phyloP scores from a whole-genome alignment of 2,797 vertebrate genomes.

The Heterohyrax brucei region DNA sequence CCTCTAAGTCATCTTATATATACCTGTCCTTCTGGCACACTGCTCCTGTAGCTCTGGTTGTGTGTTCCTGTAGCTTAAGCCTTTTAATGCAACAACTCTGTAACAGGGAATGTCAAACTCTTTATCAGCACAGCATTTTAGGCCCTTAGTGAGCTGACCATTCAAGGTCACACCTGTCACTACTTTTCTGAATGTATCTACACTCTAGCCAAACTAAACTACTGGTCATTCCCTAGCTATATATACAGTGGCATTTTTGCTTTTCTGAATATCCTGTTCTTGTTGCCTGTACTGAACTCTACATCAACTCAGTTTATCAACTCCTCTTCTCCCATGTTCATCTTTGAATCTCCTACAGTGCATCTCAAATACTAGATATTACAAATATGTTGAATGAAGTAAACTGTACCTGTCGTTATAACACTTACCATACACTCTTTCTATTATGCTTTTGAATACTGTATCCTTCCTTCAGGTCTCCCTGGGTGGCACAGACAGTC shows the following conservation, averaged over 20 bases:
- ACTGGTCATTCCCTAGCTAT: conserved; percentile 57
- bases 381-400: conserved; percentile 28
- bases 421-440: conserved; percentile 27
- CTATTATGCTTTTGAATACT: conserved; percentile 41
- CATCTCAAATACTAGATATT: conserved; percentile 49
- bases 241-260: conserved; percentile 3
- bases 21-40: background rate
- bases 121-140: conserved; percentile 35
- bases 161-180: background rate
- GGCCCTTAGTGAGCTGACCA: background rate
- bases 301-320: conserved; percentile 39
- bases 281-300: conserved; percentile 22
- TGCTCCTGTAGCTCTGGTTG: background rate
- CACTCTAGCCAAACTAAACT: conserved; percentile 64
- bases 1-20: conserved; percentile 26
- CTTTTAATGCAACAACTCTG: conserved; percentile 50
- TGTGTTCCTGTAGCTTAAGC: conserved; percentile 39
- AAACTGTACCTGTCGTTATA: conserved; percentile 23
- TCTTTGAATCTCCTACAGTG: conserved; percentile 14
- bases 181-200: conserved; percentile 64
- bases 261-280: conserved; percentile 63
- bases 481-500: too few species aligned
- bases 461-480: background rate
- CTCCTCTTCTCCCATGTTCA: conserved; percentile 37
- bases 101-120: conserved; percentile 18